phyloP scores from a whole-genome alignment of 2,113 vertebrate species.

The Actinemys pallida region DNA sequence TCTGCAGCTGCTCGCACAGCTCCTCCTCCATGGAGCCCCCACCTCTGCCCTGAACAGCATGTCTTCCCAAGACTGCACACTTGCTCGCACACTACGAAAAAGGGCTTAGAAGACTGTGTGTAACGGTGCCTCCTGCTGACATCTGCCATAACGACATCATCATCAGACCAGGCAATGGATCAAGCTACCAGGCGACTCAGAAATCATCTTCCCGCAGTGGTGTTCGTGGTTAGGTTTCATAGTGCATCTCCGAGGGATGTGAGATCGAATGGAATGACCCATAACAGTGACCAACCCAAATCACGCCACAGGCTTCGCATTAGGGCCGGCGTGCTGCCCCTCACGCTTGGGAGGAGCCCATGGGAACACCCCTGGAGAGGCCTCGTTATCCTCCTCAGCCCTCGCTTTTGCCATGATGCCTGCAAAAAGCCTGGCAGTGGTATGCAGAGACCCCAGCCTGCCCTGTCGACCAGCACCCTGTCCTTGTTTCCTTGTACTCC shows the following conservation, averaged over 20 bases:
- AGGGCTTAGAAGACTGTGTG: not conserved
- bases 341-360: rapidly evolving
- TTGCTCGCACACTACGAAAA: not conserved
- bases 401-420: too few relatives aligned
- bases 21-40: not conserved
- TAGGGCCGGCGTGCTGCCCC: rapidly evolving
- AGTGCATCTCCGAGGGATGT: rapidly evolving
- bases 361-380: rapidly evolving
- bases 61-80: not conserved
- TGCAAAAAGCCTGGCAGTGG: too few relatives aligned
- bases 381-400: too few relatives aligned
- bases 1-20: conserved; percentile 18
- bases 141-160: not conserved
- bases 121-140: not conserved
- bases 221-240: not conserved
- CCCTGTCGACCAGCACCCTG: too few relatives aligned
- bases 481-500: too few relatives aligned
- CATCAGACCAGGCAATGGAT: not conserved
- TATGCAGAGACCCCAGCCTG: too few relatives aligned
- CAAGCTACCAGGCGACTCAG: not conserved
- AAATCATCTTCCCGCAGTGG: not conserved
- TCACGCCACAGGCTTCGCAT: rapidly evolving
- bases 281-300: not conserved
- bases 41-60: not conserved
- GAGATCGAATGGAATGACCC: rapidly evolving